A percentile compares a stretch with the other conserved stretches of the same genome.
These are phyloP conservation scores for Sorex maritimensis DNA, from an alignment of 2,797 vertebrate species.

Conservation along the genomic window DNA sequence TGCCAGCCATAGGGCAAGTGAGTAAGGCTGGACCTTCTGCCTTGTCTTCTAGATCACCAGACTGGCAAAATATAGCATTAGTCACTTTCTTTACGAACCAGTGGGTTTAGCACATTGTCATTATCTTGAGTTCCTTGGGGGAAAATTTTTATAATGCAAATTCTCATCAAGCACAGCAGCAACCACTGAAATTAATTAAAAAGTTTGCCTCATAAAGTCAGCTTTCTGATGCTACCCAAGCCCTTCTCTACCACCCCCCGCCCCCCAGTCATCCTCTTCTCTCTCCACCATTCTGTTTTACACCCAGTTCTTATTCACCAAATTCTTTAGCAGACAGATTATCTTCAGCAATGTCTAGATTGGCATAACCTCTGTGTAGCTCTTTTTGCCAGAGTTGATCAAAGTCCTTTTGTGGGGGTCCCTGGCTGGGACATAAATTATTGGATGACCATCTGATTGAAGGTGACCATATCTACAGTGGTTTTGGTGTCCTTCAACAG, in stretches of 20 bases:
- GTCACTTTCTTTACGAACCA: conserved; percentile 37
- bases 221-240: conserved; percentile 13
- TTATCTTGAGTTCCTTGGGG: conserved; percentile 67
- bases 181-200: conserved; percentile 69
- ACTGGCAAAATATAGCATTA: background rate
- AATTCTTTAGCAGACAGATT: conserved; percentile 89
- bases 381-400: conserved; percentile 91
- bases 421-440: conserved; percentile 93
- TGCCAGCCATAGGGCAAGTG: conserved; percentile 89
- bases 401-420: conserved; percentile 90
- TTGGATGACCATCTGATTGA: conserved; percentile 91
- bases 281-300: background rate
- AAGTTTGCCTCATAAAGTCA: conserved; percentile 53
- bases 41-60: background rate
- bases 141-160: conserved; percentile 56
- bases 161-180: conserved; percentile 60
- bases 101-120: conserved; percentile 64
- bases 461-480: conserved; percentile 91
- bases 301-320: conserved; percentile 92
- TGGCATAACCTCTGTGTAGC: conserved; percentile 92
- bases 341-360: conserved; percentile 59
- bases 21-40: conserved; percentile 42
- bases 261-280: background rate
- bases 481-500: conserved; percentile 91
- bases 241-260: background rate